Evolutionary conservation across 2,797 vertebrate species (phyloP).

Genomic region (Lagocephalus sceleratus): DNA sequence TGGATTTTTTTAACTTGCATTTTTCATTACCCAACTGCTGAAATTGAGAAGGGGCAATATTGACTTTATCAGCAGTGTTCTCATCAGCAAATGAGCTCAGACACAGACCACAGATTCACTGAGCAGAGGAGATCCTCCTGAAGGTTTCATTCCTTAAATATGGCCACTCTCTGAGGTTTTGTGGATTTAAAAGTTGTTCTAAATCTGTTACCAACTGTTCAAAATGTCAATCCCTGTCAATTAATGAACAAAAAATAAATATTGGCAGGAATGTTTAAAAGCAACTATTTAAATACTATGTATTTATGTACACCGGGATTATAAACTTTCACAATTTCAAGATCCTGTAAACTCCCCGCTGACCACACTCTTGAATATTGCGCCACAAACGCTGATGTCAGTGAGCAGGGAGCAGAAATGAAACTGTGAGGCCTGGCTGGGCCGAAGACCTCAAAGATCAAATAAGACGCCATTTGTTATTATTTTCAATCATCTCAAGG

Average conservation of each 20-base stretch:
- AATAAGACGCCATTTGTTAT: too few relatives aligned
- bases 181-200: too few relatives aligned
- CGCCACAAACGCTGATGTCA: neutral
- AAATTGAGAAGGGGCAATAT: neutral
- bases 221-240: too few relatives aligned
- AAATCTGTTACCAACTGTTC: too few relatives aligned
- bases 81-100: slow-evolving; percentile 6
- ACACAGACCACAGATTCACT: slow-evolving; percentile 1
- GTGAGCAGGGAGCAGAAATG: slow-evolving; percentile 7
- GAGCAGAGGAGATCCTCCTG: neutral
- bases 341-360: slow-evolving; percentile 15
- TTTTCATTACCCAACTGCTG: too few relatives aligned
- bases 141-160: slow-evolving; percentile 15
- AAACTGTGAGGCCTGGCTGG: slow-evolving; percentile 14
- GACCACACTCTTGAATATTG: neutral
- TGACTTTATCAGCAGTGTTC: neutral
- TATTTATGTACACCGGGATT: too few relatives aligned
- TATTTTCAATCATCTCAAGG: too few relatives aligned
- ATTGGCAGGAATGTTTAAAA: too few relatives aligned
- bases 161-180: neutral
- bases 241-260: too few relatives aligned
- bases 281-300: too few relatives aligned
- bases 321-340: slow-evolving; percentile 9
- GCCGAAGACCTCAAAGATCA: too few relatives aligned
- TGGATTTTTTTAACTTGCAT: neutral